A percentile compares a stretch with the other conserved stretches of the same genome.
Evolutionary conservation across 2,797 vertebrate species (phyloP).

Genomic region (Kryptopterus vitreolus): DNA sequence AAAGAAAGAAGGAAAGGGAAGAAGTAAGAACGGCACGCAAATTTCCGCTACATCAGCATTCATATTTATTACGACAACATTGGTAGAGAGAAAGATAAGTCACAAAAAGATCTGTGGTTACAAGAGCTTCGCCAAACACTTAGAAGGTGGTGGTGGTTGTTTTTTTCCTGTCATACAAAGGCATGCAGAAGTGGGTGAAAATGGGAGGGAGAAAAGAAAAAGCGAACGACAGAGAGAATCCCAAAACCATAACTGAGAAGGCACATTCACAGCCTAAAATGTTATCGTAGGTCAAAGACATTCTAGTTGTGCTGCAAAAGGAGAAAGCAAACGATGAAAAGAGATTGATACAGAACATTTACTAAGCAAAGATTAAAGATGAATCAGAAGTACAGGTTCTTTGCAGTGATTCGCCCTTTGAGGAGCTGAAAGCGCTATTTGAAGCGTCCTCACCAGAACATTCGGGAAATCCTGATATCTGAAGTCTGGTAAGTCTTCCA

Average conservation of each 20-base stretch:
- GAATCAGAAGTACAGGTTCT: constrained; percentile 69
- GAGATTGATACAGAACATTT: constrained; percentile 79
- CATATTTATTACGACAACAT: constrained; percentile 98
- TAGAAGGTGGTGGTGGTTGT: constrained; percentile 70
- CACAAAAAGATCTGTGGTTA: constrained; percentile 91
- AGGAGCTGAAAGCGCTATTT: constrained; percentile 63
- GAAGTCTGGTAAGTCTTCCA: not conserved
- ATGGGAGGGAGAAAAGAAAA: constrained; percentile 59
- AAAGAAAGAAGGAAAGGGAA: constrained; percentile 45
- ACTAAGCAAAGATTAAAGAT: constrained; percentile 71
- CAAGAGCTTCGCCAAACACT: constrained; percentile 85
- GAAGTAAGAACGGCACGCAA: constrained; percentile 81
- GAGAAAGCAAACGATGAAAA: constrained; percentile 72
- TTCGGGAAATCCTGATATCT: not conserved
- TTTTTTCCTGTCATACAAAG: constrained; percentile 73
- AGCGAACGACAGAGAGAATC: constrained; percentile 67
- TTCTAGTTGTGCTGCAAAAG: constrained; percentile 71
- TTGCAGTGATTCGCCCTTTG: constrained; percentile 81
- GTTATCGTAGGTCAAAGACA: constrained; percentile 78
- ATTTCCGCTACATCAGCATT: constrained; percentile 95
- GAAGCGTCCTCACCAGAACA: not conserved
- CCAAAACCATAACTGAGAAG: constrained; percentile 81
- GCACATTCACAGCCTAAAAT: constrained; percentile 94
- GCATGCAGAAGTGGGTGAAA: constrained; percentile 89
- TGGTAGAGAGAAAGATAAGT: constrained; percentile 85